These are phyloP conservation scores for Salticus scenicus DNA, from an alignment of 2,888 invertebrate species.

Conservation along the genomic window DNA sequence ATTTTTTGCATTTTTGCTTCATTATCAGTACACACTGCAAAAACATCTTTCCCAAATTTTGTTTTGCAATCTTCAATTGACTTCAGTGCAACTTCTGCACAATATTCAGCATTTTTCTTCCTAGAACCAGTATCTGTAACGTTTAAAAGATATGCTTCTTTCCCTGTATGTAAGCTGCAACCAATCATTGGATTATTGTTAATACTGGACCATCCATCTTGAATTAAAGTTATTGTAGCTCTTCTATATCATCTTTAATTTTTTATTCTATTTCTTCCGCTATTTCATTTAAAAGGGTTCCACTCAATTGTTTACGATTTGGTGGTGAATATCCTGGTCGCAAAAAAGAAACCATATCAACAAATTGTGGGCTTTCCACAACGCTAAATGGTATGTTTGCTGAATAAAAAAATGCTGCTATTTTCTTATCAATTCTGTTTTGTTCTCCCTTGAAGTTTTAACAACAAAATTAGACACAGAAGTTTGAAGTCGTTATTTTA, in stretches of 20 bases:
- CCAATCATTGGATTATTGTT: background rate
- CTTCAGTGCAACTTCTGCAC: no score
- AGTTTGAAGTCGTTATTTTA: no score
- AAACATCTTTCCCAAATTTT: no score
- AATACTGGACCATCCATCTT: slow-evolving; percentile 2
- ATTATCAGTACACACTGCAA: no score
- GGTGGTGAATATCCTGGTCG: background rate
- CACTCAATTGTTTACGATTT: background rate
- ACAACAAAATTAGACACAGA: no score
- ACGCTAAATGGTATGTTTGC: background rate
- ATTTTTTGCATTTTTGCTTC: no score
- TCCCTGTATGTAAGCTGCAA: background rate
- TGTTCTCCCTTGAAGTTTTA: no score
- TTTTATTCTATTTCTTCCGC: background rate
- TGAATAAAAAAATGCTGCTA: no score
- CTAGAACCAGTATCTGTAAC: background rate
- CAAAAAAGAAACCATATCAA: background rate
- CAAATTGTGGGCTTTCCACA: background rate
- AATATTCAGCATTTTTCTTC: no score
- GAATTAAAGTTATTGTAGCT: slow-evolving; percentile 4
- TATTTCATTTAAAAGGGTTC: background rate
- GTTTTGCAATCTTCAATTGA: no score
- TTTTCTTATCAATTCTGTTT: no score
- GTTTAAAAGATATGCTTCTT: background rate
- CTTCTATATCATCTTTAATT: background rate